Percentiles rank a stretch among this genome's conserved stretches.
phyloP scores from a whole-genome alignment of 2,888 invertebrate genomes.

The Dorcus hopei region DNA sequence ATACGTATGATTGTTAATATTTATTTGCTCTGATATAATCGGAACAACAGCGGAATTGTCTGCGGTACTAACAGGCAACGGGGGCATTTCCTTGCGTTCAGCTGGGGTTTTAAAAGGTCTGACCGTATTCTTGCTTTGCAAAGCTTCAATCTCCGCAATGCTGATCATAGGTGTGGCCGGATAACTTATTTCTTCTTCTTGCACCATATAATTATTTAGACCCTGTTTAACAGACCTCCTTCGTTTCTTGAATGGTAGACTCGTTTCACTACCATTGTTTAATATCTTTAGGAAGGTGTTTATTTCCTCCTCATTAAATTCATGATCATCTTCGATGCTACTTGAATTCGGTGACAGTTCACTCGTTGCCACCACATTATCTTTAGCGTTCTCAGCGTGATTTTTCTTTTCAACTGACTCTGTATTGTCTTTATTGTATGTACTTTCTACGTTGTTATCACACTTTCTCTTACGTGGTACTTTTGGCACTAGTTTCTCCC shows the following conservation, averaged over 20 bases:
- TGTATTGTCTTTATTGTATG: too few relatives aligned
- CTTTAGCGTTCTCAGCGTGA: too few relatives aligned
- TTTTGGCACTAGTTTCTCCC: constrained; percentile 3
- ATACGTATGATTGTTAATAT: constrained; percentile 39
- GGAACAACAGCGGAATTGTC: constrained; percentile 26
- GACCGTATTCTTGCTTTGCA: constrained; percentile 20
- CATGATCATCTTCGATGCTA: neutral
- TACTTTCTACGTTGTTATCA: too few relatives aligned
- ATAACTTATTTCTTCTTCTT: constrained; percentile 41
- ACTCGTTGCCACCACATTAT: neutral
- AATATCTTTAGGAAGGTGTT: constrained; percentile 12
- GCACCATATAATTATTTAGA: constrained; percentile 2
- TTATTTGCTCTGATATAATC: constrained; percentile 38
- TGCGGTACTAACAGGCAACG: constrained; percentile 26
- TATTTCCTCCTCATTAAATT: constrained; percentile 5
- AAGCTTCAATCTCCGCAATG: constrained; percentile 43
- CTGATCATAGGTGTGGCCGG: constrained; percentile 46
- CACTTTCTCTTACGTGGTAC: constrained; percentile 1
- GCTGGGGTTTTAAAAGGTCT: constrained; percentile 44
- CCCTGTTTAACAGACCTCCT: constrained; percentile 27
- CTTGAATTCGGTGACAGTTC: neutral
- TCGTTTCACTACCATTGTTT: constrained; percentile 31
- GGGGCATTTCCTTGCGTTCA: constrained; percentile 44
- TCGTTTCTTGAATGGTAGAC: constrained; percentile 42
- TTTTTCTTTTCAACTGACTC: too few relatives aligned